Evolutionary conservation across 2,888 invertebrate species (phyloP).

Genomic region (Dolichopus griseipennis): DNA sequence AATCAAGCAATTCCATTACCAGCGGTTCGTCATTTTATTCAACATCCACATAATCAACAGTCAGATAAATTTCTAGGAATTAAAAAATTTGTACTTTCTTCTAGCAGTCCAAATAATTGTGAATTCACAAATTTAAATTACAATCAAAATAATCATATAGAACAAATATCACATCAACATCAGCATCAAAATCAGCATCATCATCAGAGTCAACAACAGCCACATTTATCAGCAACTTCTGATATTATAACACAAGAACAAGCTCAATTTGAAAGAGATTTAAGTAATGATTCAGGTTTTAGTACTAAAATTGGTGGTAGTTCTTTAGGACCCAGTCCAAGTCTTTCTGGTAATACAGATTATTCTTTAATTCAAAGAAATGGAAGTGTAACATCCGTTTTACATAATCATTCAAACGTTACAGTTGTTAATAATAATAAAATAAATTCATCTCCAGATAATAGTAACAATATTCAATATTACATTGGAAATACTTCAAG

Average conservation of each 20-base stretch:
- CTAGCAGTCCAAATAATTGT: conserved; percentile 18
- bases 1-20: conserved; percentile 10
- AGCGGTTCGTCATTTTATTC: conserved; percentile 19
- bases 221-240: conserved; percentile 14
- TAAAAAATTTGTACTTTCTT: background rate
- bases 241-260: conserved; percentile 24
- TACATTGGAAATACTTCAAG: conserved; percentile 48
- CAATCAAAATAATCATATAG: background rate
- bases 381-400: conserved; percentile 16
- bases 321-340: conserved; percentile 68
- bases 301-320: conserved; percentile 74
- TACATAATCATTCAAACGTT: conserved; percentile 17
- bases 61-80: conserved; percentile 12
- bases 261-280: conserved; percentile 51
- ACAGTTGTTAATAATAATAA: background rate
- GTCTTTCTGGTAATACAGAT: conserved; percentile 49
- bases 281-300: conserved; percentile 78
- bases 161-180: background rate
- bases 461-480: conserved; percentile 23
- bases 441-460: conserved; percentile 10
- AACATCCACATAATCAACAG: conserved; percentile 19
- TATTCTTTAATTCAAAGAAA: conserved; percentile 21
- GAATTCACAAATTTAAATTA: conserved; percentile 13
- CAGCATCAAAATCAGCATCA: conserved; percentile 22
- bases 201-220: conserved; percentile 15